Percentiles rank a stretch among this genome's conserved stretches.
Evolutionary conservation across 2,888 invertebrate species (phyloP).

Genomic region (Nymphalis urticae): DNA sequence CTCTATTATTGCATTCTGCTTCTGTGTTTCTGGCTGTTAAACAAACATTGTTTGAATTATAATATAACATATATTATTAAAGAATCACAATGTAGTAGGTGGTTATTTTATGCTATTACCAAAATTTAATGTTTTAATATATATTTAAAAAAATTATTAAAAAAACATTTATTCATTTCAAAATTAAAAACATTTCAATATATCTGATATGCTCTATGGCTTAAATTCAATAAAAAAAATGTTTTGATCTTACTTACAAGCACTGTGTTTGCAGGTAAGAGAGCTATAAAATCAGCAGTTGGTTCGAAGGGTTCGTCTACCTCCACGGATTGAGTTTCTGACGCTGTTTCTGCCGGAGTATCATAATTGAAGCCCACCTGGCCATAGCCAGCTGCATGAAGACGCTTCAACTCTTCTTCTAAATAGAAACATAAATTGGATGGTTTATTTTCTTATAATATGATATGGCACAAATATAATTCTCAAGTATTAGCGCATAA

Average conservation of each 20-base stretch:
- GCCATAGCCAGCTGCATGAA: conserved; percentile 88
- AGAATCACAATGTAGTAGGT: too few species aligned
- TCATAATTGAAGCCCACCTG: conserved; percentile 91
- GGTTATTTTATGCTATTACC: too few species aligned
- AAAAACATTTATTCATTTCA: too few species aligned
- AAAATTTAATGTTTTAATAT: too few species aligned
- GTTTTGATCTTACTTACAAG: conserved; percentile 32
- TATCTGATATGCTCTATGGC: too few species aligned
- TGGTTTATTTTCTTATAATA: neutral
- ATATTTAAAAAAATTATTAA: too few species aligned
- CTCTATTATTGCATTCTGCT: conserved; percentile 96
- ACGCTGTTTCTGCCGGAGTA: conserved; percentile 68
- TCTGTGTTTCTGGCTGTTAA: conserved; percentile 90
- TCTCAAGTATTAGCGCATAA: too few species aligned
- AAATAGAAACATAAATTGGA: conserved; percentile 30
- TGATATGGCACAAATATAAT: too few species aligned
- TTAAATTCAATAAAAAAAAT: neutral
- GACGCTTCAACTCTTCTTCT: conserved; percentile 96
- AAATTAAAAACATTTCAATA: too few species aligned
- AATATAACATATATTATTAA: neutral
- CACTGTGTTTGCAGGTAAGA: conserved; percentile 86
- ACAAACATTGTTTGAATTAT: conserved; percentile 24
- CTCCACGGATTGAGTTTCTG: conserved; percentile 82
- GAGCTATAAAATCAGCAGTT: conserved; percentile 84
- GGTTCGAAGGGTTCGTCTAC: conserved; percentile 89